Conservation (phyloP, 2,797 vertebrate genomes). For the Sebastes baramenuke region DNA sequence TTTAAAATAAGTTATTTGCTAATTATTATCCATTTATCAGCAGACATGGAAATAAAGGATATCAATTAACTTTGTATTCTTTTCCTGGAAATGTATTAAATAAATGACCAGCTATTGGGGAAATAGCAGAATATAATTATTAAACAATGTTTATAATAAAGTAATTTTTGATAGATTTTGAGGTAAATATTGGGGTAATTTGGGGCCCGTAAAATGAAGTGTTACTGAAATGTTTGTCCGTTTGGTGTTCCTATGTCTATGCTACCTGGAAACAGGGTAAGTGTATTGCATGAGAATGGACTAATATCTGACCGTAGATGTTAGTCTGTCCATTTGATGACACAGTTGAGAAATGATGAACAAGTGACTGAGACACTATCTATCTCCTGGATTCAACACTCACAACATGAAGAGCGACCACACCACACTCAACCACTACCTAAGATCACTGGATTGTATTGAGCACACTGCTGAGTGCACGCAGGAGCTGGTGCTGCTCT, state of each 20-base stretch:
- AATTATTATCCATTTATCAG: too few species aligned
- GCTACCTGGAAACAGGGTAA: not conserved
- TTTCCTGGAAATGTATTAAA: too few species aligned
- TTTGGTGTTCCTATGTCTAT: not conserved
- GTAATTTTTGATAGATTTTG: too few species aligned
- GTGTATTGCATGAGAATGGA: not conserved
- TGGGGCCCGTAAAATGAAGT: too few species aligned
- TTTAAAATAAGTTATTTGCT: too few species aligned
- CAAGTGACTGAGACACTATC: not conserved
- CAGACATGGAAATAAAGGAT: too few species aligned
- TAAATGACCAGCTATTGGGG: too few species aligned
- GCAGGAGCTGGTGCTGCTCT: not conserved
- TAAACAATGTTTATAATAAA: too few species aligned
- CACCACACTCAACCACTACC: conserved; percentile 11
- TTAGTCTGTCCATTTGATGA: not conserved
- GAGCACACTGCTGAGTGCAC: not conserved
- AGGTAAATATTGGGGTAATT: too few species aligned
- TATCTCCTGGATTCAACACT: conserved; percentile 3
- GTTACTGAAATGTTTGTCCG: not conserved
- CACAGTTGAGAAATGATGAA: not conserved
- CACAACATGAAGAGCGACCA: conserved; percentile 16
- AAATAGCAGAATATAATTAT: too few species aligned
- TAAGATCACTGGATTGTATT: not conserved
- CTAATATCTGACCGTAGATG: not conserved
- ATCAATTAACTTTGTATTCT: too few species aligned